Evolutionary conservation across 2,797 vertebrate species (phyloP).

Genomic region (Cossypha caffra): DNA sequence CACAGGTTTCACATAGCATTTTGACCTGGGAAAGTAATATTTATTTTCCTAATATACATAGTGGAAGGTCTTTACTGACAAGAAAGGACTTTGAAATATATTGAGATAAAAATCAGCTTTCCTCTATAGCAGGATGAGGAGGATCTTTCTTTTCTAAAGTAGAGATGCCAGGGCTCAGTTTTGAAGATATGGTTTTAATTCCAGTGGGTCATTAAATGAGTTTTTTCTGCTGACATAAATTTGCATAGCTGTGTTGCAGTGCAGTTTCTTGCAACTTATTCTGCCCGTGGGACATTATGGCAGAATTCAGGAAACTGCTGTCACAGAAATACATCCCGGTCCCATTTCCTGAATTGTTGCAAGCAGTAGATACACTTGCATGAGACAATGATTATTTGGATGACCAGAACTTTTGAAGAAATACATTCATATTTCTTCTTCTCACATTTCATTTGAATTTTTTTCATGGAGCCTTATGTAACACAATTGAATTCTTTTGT

Average conservation of each 20-base stretch:
- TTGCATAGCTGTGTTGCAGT: constrained; percentile 30
- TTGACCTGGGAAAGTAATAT: neutral
- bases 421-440: neutral
- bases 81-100: neutral
- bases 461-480: neutral
- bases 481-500: neutral
- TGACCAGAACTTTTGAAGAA: neutral
- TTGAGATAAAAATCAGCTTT: neutral
- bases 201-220: neutral
- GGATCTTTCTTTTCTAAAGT: neutral
- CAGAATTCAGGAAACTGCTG: neutral
- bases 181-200: neutral
- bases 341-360: neutral
- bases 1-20: neutral
- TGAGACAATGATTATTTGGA: neutral
- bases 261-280: constrained; percentile 10
- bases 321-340: neutral
- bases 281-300: neutral
- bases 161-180: neutral
- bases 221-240: constrained; percentile 42
- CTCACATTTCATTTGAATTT: neutral
- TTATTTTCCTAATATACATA: neutral
- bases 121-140: neutral
- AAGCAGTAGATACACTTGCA: neutral
- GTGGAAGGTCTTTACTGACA: neutral